phyloP scores from a whole-genome alignment of 2,888 invertebrate species.

The Drosophila leonis region DNA sequence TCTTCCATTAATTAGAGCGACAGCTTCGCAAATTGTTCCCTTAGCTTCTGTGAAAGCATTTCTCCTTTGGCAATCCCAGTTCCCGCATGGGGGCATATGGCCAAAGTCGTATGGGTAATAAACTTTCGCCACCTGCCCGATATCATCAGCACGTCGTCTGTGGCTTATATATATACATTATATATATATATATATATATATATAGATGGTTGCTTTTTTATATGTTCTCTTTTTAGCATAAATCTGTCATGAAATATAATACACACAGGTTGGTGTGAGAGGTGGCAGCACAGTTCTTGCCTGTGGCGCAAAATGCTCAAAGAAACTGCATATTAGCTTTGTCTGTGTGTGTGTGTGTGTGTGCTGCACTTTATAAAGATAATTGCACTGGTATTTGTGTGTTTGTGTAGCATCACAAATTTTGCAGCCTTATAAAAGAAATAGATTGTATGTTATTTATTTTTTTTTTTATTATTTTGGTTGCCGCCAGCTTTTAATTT shows the following conservation, averaged over 20 bases:
- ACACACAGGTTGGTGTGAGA: conserved; percentile 1
- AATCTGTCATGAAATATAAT: conserved; percentile 68
- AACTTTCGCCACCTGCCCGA: conserved; percentile 67
- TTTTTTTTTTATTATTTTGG: conserved; percentile 9
- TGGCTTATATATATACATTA: conserved; percentile 49
- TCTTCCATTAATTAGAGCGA: conserved; percentile 74
- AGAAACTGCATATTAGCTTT: conserved; percentile 71
- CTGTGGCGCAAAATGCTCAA: conserved; percentile 36
- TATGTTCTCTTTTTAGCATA: conserved; percentile 50
- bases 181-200: conserved; percentile 1
- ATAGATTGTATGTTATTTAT: conserved; percentile 8
- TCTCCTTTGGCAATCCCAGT: conserved; percentile 10
- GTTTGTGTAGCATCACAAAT: conserved; percentile 35
- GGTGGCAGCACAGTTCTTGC: conserved; percentile 18
- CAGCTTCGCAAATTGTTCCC: conserved; percentile 41
- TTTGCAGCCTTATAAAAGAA: conserved; percentile 26
- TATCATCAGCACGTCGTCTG: conserved; percentile 52
- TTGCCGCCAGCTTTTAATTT: conserved; percentile 45
- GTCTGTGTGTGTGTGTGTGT: conserved; percentile 1
- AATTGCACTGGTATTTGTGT: conserved; percentile 17
- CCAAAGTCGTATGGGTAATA: conserved; percentile 46
- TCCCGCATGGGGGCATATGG: conserved; percentile 20
- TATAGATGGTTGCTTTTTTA: conserved; percentile 5
- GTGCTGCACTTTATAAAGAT: conserved; percentile 34
- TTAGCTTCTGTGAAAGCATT: conserved; percentile 4